Percentiles rank a stretch among this genome's conserved stretches.
phyloP scores from a whole-genome alignment of 2,888 invertebrate genomes.

The Ichneumoninae sp. region DNA sequence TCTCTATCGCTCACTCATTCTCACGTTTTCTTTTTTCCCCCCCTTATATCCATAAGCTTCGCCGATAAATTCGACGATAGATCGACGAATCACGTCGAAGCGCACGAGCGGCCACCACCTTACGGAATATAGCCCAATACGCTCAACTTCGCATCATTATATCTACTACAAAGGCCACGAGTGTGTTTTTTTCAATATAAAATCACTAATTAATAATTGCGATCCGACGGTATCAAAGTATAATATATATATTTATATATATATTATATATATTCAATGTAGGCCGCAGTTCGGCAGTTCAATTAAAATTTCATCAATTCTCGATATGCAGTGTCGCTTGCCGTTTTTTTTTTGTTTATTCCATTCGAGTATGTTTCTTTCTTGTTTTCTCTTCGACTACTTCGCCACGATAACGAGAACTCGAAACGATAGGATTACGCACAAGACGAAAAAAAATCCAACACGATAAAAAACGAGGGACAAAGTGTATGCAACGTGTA shows the following conservation, averaged over 20 bases:
- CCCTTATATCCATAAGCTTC: conserved; percentile 28
- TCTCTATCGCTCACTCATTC: conserved; percentile 63
- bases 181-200: conserved; percentile 80
- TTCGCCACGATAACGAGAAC: conserved; percentile 4
- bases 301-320: conserved; percentile 44
- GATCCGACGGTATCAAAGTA: conserved; percentile 68
- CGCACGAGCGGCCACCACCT: conserved; percentile 55
- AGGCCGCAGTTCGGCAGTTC: conserved; percentile 61
- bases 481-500: conserved; percentile 9
- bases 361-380: conserved; percentile 32
- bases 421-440: conserved; percentile 25
- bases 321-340: conserved; percentile 22
- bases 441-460: conserved; percentile 4
- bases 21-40: conserved; percentile 55
- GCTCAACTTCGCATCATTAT: conserved; percentile 38
- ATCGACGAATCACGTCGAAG: conserved; percentile 13
- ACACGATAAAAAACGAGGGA: conserved; percentile 36
- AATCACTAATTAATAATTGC: conserved; percentile 79
- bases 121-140: conserved; percentile 45
- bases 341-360: conserved; percentile 27
- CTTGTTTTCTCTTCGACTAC: neutral
- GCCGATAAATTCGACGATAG: neutral
- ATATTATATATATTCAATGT: conserved; percentile 53
- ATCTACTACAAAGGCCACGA: conserved; percentile 81
- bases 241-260: conserved; percentile 69